Evolutionary conservation across 2,888 invertebrate genomes (phyloP), one percentile per base, ranked within the genome.

Genomic region (Drosophila ezoana): DNA sequence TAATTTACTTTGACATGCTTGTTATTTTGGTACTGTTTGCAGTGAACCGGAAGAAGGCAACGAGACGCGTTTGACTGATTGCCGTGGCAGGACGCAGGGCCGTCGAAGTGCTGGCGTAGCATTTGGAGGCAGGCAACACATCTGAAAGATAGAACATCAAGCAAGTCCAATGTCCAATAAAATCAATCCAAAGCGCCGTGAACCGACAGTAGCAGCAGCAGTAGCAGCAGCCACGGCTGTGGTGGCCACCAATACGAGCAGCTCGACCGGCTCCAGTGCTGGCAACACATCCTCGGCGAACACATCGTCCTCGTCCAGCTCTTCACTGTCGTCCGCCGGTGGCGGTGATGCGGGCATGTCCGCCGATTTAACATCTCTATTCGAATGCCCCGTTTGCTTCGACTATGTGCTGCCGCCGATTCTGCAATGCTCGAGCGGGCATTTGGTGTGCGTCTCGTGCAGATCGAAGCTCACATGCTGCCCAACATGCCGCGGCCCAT

Each of bases 381-480:
- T 98, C 92, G 98, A 98, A 92, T 98, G 98, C 92, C 98, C 98
- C 38, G 99, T 99, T 77, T 99, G 99, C 93, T 99, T 99, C 93
- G 99, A 99, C 93, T 99, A 99, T 94, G 99, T 99, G 76, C 94
- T 99, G 91, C 99, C 99, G 76, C 99, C 99, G 40, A 99, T 99
- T 89, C 94, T 99, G 92, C 99, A 99, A 93, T 99, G 99, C 93
- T 98, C 98, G 92, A 98, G 98, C 92, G 99, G 99, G 71, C 99
- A 99, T 93, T 95, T 99, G 90, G 98, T 99, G 67, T 99, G 99
- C 93, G 97, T 98, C 73, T 97, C 96, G 91, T 99, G 99, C 93
- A 95, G 99, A 72, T 98, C 98, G 61, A 99, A 99, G 93, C 94
- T 99, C 75, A 96, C 97, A 76, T 98, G 98, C 93, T 99, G 99